phyloP scores from a whole-genome alignment of 1,140 invertebrate species.

The Neodiprion virginianus region DNA sequence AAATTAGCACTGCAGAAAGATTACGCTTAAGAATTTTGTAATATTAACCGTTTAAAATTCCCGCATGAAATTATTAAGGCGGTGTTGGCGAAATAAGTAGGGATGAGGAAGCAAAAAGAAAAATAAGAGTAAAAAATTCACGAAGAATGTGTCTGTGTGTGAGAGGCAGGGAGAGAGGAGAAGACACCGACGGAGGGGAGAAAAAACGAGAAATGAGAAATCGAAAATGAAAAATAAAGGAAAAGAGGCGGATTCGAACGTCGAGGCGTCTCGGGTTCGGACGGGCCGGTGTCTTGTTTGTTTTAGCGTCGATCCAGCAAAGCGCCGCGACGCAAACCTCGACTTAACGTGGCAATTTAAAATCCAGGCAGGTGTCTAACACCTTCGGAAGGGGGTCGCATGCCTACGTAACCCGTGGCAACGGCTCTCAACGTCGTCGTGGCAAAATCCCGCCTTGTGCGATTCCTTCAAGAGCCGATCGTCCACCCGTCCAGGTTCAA shows the following conservation, averaged over 20 bases:
- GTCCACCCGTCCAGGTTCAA: not conserved
- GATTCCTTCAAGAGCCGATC: not conserved
- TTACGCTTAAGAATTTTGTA: constrained; percentile 55
- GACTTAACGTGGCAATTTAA: constrained; percentile 2
- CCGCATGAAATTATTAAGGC: constrained; percentile 42
- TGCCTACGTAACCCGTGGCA: constrained; percentile 1
- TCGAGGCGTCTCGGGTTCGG: constrained; percentile 55
- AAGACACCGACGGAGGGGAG: constrained; percentile 12
- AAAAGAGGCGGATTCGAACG: constrained; percentile 35
- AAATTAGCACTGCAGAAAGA: constrained; percentile 23
- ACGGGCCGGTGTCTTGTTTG: constrained; percentile 52
- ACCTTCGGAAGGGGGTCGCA: not conserved
- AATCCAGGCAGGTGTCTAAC: constrained; percentile 6
- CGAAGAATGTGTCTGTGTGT: too few species aligned
- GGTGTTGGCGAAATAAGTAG: too few species aligned
- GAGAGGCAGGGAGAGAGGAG: constrained; percentile 21
- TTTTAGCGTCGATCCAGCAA: constrained; percentile 39
- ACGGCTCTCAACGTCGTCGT: not conserved
- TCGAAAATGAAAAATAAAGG: constrained; percentile 28
- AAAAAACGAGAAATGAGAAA: constrained; percentile 37
- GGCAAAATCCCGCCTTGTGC: not conserved
- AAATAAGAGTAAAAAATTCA: not conserved
- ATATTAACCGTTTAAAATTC: constrained; percentile 58
- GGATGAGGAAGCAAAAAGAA: constrained; percentile 24
- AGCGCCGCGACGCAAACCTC: not conserved